Conservation (phyloP, 2,797 vertebrate species). For the Mus minutoides region DNA sequence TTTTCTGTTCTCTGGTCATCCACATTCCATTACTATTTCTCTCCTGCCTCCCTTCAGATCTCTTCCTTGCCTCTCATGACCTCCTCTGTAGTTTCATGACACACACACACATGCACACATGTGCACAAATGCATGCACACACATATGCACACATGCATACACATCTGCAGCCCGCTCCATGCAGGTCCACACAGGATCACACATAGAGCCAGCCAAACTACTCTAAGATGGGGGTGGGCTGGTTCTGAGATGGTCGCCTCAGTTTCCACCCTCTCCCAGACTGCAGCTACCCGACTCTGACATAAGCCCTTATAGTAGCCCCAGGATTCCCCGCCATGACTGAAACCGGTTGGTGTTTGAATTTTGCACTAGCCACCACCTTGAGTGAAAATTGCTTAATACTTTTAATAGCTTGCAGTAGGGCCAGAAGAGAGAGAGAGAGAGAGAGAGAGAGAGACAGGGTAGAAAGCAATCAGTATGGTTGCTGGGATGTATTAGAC, state of each 20-base stretch:
- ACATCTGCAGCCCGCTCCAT: background rate
- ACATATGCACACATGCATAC: too few relatives aligned
- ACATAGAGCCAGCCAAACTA: background rate
- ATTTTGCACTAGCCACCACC: background rate
- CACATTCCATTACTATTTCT: background rate
- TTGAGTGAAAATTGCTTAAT: background rate
- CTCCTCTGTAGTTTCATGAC: background rate
- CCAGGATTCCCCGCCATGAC: background rate
- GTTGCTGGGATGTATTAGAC: background rate
- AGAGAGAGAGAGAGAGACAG: background rate
- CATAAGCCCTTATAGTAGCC: background rate
- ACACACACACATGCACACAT: background rate
- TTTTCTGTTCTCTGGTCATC: background rate
- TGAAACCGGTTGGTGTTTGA: background rate
- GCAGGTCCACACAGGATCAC: background rate
- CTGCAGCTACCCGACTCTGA: background rate
- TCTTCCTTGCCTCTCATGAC: background rate
- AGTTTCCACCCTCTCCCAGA: background rate
- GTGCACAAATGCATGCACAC: too few relatives aligned
- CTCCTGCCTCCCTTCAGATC: background rate
- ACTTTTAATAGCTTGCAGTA: background rate
- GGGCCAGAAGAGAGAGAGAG: background rate
- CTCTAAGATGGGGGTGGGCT: conserved; percentile 25
- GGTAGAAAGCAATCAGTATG: background rate
- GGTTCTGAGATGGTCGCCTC: background rate